A percentile compares a stretch with the other conserved stretches of the same genome.
Evolutionary conservation across 2,113 vertebrate species (phyloP).

Genomic region (Cyphomyrus discorhynchus): DNA sequence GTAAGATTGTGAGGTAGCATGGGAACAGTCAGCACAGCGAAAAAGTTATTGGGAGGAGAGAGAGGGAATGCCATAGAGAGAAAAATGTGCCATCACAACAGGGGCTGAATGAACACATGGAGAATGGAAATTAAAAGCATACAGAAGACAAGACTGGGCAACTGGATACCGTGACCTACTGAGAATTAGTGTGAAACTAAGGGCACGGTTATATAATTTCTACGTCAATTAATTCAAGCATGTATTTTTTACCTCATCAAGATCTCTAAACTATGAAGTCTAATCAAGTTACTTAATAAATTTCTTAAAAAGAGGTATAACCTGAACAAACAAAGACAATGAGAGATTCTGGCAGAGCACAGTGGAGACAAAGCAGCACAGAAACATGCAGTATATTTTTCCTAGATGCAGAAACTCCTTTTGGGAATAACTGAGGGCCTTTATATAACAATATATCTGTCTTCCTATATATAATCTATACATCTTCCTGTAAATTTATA

Average conservation of each 20-base stretch:
- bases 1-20: neutral
- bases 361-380: neutral
- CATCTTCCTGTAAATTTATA: neutral
- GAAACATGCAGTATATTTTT: neutral
- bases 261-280: conserved; percentile 43
- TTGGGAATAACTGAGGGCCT: neutral
- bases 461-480: neutral
- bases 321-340: conserved; percentile 39
- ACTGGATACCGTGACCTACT: conserved; percentile 59
- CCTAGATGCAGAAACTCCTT: neutral
- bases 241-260: conserved; percentile 58
- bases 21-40: conserved; percentile 13
- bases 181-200: conserved; percentile 50
- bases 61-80: conserved; percentile 34
- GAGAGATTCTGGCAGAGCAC: neutral
- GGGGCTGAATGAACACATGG: conserved; percentile 20
- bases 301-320: conserved; percentile 58
- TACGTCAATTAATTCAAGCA: conserved; percentile 67
- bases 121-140: conserved; percentile 41
- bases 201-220: conserved; percentile 62
- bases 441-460: neutral
- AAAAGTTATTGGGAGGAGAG: conserved; percentile 23
- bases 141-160: conserved; percentile 60
- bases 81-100: conserved; percentile 33
- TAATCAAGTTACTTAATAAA: conserved; percentile 45